phyloP scores from a whole-genome alignment of 2,888 invertebrate genomes.

The Abscondita cerata region DNA sequence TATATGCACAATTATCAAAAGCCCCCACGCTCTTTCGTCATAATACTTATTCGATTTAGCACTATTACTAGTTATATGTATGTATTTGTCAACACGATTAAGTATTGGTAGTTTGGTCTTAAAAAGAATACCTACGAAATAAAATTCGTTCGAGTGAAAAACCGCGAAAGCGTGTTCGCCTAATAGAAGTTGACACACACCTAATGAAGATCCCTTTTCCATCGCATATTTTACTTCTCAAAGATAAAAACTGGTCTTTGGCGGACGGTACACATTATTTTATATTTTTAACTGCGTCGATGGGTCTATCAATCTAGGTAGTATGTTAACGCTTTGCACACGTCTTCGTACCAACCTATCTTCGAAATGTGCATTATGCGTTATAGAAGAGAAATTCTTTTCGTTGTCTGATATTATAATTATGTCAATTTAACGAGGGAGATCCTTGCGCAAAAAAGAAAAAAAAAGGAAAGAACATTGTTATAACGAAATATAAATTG shows the following conservation, averaged over 20 bases:
- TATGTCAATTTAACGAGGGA: constrained; percentile 32
- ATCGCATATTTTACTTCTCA: constrained; percentile 1
- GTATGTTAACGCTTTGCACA: neutral
- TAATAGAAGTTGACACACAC: neutral
- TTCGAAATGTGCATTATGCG: no score
- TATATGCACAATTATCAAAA: no score
- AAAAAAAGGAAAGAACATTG: constrained; percentile 18
- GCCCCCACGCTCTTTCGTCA: no score
- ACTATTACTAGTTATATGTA: no score
- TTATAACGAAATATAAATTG: constrained; percentile 20
- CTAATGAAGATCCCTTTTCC: constrained; percentile 9
- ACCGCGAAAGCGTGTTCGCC: constrained; percentile 2
- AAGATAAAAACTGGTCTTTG: neutral
- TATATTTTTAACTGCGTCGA: neutral
- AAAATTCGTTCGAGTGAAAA: constrained; percentile 4
- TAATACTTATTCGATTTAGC: no score
- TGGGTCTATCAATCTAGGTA: constrained; percentile 14
- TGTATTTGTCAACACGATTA: no score
- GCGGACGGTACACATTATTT: neutral
- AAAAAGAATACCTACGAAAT: no score
- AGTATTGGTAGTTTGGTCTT: no score
- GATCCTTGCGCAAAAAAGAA: constrained; percentile 7
- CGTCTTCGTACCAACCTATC: no score
- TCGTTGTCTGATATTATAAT: no score
- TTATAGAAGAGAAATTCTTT: no score